Evolutionary conservation across 1,140 invertebrate genomes (phyloP).

Genomic region (Drosophila carrolli): DNA sequence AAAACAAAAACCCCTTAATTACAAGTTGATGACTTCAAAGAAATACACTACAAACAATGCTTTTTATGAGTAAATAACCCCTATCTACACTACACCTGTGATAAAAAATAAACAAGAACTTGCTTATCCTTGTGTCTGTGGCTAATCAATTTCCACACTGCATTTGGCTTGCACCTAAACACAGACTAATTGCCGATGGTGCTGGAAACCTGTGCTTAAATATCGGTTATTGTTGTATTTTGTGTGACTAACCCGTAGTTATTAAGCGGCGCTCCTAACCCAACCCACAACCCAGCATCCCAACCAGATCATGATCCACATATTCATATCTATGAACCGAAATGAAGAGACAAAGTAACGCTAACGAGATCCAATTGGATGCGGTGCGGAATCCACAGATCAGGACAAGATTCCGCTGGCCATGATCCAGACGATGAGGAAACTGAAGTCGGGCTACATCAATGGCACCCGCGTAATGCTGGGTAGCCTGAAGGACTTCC

Average conservation of each 20-base stretch:
- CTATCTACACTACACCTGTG: background rate
- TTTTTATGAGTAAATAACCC: background rate
- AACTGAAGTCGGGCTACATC: conserved; percentile 99
- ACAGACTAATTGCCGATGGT: conserved; percentile 24
- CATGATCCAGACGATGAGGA: conserved; percentile 99
- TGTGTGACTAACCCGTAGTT: conserved; percentile 65
- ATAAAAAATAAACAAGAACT: conserved; percentile 1
- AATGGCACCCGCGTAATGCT: conserved; percentile 98
- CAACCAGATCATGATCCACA: conserved; percentile 11
- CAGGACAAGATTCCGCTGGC: conserved; percentile 93
- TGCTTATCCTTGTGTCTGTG: conserved; percentile 19
- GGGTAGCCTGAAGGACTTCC: conserved; percentile 95
- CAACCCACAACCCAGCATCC: conserved; percentile 20
- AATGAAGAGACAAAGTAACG: background rate
- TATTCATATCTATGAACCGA: conserved; percentile 2
- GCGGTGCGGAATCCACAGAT: conserved; percentile 87
- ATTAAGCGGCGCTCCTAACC: conserved; percentile 34
- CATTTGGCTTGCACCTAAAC: conserved; percentile 23
- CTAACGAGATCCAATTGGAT: conserved; percentile 8
- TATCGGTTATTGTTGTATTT: conserved; percentile 52
- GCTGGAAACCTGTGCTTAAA: conserved; percentile 35
- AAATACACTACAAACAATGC: background rate
- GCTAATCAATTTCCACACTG: conserved; percentile 9
- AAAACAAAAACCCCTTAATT: background rate
- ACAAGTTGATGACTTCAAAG: background rate